A percentile compares a stretch with the other conserved stretches of the same genome.
Evolutionary conservation across 2,113 vertebrate genomes (phyloP).

Genomic region (Albula glossodonta): DNA sequence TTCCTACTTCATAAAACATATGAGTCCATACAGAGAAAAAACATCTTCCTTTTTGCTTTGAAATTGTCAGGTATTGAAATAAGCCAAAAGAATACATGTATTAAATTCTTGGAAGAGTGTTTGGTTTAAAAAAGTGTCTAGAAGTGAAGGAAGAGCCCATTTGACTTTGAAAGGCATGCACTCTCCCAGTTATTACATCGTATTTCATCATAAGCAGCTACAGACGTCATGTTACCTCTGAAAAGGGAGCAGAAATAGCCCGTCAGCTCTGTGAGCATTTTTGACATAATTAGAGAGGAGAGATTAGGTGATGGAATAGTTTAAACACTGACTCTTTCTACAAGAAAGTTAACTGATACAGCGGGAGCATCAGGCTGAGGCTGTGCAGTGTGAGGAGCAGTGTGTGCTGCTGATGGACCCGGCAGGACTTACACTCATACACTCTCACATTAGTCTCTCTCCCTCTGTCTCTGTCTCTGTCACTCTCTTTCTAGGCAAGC

Average conservation of each 20-base stretch:
- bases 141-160: neutral
- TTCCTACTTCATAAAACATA: too few species aligned
- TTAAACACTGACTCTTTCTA: neutral
- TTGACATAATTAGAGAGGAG: neutral
- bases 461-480: too few species aligned
- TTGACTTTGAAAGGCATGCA: neutral
- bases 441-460: too few species aligned
- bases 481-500: too few species aligned
- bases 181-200: neutral
- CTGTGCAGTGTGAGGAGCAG: neutral
- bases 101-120: neutral
- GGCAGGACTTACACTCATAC: too few species aligned
- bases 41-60: too few species aligned
- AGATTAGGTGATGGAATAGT: neutral
- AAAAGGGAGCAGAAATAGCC: neutral
- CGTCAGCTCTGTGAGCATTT: neutral
- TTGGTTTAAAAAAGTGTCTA: neutral
- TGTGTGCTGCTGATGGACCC: too few species aligned
- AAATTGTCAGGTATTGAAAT: neutral
- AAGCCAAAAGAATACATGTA: neutral
- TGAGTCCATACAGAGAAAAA: too few species aligned
- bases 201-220: conserved; percentile 5
- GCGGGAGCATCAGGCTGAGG: neutral
- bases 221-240: neutral
- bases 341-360: neutral